These are phyloP conservation scores for Carlito syrichta DNA, from an alignment of 2,113 vertebrate genomes.

Conservation along the genomic window DNA sequence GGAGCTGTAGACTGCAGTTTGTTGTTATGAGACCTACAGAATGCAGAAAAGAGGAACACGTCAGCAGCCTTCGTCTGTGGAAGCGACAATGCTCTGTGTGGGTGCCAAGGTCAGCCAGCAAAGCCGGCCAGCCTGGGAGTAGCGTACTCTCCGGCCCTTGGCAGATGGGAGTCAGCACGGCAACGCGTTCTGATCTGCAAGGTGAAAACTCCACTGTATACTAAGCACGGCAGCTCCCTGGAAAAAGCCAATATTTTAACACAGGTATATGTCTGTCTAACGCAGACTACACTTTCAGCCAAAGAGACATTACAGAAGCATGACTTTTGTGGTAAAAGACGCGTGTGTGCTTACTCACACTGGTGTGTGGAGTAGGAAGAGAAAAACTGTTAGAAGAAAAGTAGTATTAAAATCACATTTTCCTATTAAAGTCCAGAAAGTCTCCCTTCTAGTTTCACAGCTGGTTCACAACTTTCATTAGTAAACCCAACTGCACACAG, in stretches of 20 bases:
- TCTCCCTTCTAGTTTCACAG: conserved; percentile 79
- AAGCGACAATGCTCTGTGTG: conserved; percentile 78
- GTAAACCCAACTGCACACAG: conserved; percentile 77
- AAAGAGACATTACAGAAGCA: conserved; percentile 55
- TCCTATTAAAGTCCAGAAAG: conserved; percentile 76
- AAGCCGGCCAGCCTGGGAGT: conserved; percentile 75
- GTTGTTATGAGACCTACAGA: conserved; percentile 99
- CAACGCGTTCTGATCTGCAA: too few relatives aligned
- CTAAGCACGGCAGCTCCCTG: conserved; percentile 56
- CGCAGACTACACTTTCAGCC: conserved; percentile 57
- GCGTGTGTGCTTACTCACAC: conserved; percentile 49
- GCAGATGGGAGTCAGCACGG: too few relatives aligned
- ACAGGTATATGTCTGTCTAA: conserved; percentile 58
- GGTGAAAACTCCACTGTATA: conserved; percentile 47
- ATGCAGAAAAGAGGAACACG: conserved; percentile 91
- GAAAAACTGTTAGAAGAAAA: conserved; percentile 71
- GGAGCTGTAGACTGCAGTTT: conserved; percentile 97
- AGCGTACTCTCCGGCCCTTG: too few relatives aligned
- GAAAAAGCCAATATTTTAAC: conserved; percentile 66
- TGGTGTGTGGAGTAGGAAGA: conserved; percentile 38
- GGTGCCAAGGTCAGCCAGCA: conserved; percentile 82
- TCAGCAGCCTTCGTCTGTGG: conserved; percentile 84
- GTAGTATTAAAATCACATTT: conserved; percentile 81
- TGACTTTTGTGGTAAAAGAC: conserved; percentile 33
- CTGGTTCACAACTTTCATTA: conserved; percentile 82